phyloP scores from a whole-genome alignment of 2,888 invertebrate genomes.

The Cataglyphis rosenhaueri region DNA sequence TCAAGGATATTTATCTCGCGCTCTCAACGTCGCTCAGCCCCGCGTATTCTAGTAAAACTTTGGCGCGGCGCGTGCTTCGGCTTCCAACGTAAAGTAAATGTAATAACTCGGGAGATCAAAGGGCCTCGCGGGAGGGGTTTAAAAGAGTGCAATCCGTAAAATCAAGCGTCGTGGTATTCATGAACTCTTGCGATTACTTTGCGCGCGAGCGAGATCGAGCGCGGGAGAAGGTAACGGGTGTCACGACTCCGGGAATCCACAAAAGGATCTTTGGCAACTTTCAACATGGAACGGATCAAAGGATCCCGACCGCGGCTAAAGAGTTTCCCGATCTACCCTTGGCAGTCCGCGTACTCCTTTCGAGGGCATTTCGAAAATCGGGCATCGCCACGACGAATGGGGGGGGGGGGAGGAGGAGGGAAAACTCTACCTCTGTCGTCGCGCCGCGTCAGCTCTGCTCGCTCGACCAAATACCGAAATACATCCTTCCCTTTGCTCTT shows the following conservation, averaged over 20 bases:
- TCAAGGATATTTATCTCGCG: slow-evolving; percentile 33
- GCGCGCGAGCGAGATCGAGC: slow-evolving; percentile 2
- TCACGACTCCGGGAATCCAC: slow-evolving; percentile 33
- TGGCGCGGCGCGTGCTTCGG: slow-evolving; percentile 45
- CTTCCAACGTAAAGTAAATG: slow-evolving; percentile 46
- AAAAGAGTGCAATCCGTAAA: slow-evolving; percentile 49
- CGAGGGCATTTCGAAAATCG: slow-evolving; percentile 42
- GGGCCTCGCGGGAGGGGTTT: slow-evolving; percentile 27
- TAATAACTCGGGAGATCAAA: slow-evolving; percentile 52
- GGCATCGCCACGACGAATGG: neutral
- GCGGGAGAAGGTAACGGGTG: slow-evolving; percentile 31
- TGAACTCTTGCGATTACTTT: neutral
- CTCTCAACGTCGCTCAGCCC: neutral
- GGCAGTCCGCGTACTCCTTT: neutral
- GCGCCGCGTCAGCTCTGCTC: slow-evolving; percentile 10
- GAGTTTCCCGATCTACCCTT: neutral
- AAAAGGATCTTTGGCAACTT: slow-evolving; percentile 49
- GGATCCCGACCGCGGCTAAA: slow-evolving; percentile 34
- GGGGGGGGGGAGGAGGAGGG: neutral
- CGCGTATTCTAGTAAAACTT: slow-evolving; percentile 24
- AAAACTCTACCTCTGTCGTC: neutral
- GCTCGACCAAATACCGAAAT: slow-evolving; percentile 54
- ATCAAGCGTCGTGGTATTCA: slow-evolving; percentile 36
- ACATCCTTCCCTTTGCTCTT: slow-evolving; percentile 67
- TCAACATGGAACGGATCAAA: slow-evolving; percentile 51